Base-by-base conservation (phyloP, 1,140 invertebrate species). In the Lethrus apterus region DNA sequence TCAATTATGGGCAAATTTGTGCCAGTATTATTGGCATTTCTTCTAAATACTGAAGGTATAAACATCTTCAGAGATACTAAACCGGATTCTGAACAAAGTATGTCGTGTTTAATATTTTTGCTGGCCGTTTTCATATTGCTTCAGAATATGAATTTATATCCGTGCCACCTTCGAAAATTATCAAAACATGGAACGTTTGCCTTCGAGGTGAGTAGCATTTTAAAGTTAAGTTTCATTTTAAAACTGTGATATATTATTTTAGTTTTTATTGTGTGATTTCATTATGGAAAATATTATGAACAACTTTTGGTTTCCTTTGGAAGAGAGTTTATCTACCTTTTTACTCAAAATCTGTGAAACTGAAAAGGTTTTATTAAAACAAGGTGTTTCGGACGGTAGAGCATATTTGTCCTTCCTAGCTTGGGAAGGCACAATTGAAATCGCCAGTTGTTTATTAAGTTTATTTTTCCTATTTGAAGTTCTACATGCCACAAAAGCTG, bases 281-380 rank as follows among this genome's bases (percentile, higher is more conserved):
- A 18, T 61, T n/a, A 55, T 60, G 45, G 60, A 64, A 52, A 44
- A 55, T 20, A 50, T 60, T n/a, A 57, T 64, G 40, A 56, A 50
- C n/a, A 48, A 58, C 19, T 63, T 64, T 26, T 64, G 62, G 62
- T 60, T 61, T 46, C 62, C 62, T 2, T 44, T 64, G 38, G 59
- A 63, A 46, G 23, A 40, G 4, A 54, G 30, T 4, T 11, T 54
- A 1, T 42, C 57, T 23, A 43, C 36, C 5, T 33, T 50, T 24
- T 29, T 62, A n/a, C 52, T 52, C 2, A 48, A 53, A 33, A 21
- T 58, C 3, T 52, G 52, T 2, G 42, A 54, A 4, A 34, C 33
- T 24, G 48, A 59, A 30, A 47, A 56, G 19, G 44, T 54, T 5
- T 8, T 53, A 5, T 18, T 56, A 8, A 41, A 47, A 21, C 21